phyloP scores from a whole-genome alignment of 2,113 vertebrate genomes.

The Mohoua ochrocephala region DNA sequence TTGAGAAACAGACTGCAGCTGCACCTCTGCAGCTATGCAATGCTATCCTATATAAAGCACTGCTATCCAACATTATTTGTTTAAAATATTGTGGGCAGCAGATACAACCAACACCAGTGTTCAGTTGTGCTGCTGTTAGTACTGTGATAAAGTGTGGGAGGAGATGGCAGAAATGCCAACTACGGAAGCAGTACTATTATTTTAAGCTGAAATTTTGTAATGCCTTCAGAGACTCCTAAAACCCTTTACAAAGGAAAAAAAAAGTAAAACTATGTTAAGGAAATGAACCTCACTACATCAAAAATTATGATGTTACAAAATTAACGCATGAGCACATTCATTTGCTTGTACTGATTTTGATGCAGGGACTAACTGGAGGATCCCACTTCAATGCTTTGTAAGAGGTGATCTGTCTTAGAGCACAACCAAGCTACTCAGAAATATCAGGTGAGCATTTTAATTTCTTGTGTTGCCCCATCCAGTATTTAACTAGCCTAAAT shows the following conservation, averaged over 20 bases:
- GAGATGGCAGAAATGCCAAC: background rate
- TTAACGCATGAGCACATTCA: accelerated
- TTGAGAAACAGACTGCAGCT: background rate
- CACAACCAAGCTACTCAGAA: background rate
- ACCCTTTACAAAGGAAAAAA: background rate
- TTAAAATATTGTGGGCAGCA: background rate
- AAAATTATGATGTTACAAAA: background rate
- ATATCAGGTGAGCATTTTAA: background rate
- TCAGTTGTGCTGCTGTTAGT: background rate
- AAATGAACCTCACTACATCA: background rate
- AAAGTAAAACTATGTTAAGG: background rate
- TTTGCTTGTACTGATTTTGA: background rate
- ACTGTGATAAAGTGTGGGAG: background rate
- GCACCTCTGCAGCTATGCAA: background rate
- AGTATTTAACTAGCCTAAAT: background rate
- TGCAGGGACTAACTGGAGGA: background rate
- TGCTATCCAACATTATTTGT: background rate
- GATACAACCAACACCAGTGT: accelerated
- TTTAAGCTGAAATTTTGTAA: background rate
- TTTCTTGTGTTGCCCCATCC: background rate
- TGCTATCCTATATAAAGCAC: background rate
- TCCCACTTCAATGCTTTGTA: background rate
- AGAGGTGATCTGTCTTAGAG: background rate
- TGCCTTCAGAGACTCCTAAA: background rate
- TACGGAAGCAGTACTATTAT: background rate